Evolutionary conservation across 2,888 invertebrate genomes (phyloP).

Genomic region (Agrilus mali): DNA sequence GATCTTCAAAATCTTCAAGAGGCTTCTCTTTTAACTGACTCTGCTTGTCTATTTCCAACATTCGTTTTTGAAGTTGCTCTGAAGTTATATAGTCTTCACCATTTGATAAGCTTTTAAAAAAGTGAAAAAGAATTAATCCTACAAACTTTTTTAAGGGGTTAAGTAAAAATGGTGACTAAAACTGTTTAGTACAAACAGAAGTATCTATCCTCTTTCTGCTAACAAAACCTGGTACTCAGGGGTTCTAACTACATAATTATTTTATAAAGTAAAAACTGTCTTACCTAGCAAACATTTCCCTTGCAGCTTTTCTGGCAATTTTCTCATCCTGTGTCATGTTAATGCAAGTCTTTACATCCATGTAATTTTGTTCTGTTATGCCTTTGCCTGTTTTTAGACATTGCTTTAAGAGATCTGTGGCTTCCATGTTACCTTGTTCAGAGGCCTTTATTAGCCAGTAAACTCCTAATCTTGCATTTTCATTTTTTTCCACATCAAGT

Average conservation of each 20-base stretch:
- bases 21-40: conserved; percentile 2
- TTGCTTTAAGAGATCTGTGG: conserved; percentile 63
- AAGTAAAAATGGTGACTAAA: too few relatives aligned
- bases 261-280: background rate
- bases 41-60: conserved; percentile 51
- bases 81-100: conserved; percentile 80
- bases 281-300: conserved; percentile 75
- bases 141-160: background rate
- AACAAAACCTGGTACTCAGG: too few relatives aligned
- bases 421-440: conserved; percentile 81
- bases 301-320: conserved; percentile 74
- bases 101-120: conserved; percentile 54
- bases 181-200: too few relatives aligned
- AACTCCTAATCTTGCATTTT: conserved; percentile 70
- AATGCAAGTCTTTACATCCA: conserved; percentile 65
- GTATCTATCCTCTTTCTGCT: too few relatives aligned
- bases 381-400: conserved; percentile 62
- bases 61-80: conserved; percentile 63
- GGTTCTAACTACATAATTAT: background rate
- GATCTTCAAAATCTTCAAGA: conserved; percentile 7
- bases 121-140: conserved; percentile 1
- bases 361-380: conserved; percentile 58
- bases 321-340: conserved; percentile 79
- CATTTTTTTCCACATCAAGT: conserved; percentile 53
- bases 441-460: conserved; percentile 90